These are phyloP conservation scores for Serinus canaria DNA, from an alignment of 2,113 vertebrate species.

Conservation along the genomic window DNA sequence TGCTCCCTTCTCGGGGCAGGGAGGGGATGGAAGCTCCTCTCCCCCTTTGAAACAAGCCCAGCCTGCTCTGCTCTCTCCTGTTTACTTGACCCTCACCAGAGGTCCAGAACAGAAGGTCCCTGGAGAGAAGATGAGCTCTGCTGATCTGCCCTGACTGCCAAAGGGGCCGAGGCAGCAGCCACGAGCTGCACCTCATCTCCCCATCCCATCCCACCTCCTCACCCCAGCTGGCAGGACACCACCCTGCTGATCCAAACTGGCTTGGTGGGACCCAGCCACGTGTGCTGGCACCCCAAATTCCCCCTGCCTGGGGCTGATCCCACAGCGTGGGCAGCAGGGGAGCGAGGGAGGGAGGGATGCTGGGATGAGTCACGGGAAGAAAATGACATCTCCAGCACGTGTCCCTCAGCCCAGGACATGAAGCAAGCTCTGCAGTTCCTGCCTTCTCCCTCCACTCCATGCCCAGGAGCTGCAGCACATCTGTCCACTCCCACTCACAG, in stretches of 20 bases:
- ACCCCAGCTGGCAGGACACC: neutral
- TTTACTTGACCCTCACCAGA: neutral
- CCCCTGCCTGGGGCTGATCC: neutral
- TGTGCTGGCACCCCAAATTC: neutral
- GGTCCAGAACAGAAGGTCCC: neutral
- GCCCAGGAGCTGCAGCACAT: neutral
- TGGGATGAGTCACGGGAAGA: neutral
- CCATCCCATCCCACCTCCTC: too few relatives aligned
- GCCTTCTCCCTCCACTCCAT: neutral
- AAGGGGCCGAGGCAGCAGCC: neutral
- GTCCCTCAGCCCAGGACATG: neutral
- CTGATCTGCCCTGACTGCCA: neutral
- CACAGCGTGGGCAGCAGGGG: neutral
- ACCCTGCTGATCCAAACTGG: neutral
- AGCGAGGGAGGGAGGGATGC: too few relatives aligned
- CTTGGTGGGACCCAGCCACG: fast-evolving
- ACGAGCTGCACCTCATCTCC: too few relatives aligned
- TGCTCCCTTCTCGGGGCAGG: neutral
- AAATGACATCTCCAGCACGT: neutral
- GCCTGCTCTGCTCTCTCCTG: neutral
- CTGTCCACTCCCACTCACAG: neutral
- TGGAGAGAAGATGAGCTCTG: neutral
- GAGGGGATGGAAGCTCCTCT: neutral
- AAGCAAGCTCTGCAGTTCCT: neutral
- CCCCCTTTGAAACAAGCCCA: neutral